Evolutionary conservation across 35 echinoderm and acorn worm species (phyloP).

Genomic region (Stichopus chloronotus): DNA sequence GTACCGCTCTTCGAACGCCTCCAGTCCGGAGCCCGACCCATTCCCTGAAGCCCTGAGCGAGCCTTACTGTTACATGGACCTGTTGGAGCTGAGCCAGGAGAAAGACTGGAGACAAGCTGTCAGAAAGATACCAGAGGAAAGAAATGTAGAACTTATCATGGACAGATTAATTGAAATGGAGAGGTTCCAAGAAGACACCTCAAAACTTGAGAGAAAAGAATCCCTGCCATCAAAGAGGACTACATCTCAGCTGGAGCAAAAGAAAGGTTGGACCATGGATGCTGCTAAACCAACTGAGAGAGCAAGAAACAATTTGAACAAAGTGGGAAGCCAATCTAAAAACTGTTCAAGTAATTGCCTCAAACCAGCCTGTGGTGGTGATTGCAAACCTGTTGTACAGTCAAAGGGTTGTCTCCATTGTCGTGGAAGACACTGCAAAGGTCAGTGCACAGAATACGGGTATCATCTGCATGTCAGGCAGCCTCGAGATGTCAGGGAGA

Average conservation of each 20-base stretch:
- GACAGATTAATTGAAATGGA: slow-evolving; percentile 93
- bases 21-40: slow-evolving; percentile 69
- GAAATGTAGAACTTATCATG: slow-evolving; percentile 68
- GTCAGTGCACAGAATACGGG: slow-evolving; percentile 85
- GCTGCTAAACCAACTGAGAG: slow-evolving; percentile 89
- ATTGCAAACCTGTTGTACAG: slow-evolving; percentile 63
- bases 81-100: slow-evolving; percentile 80
- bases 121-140: slow-evolving; percentile 64
- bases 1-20: slow-evolving; percentile 72
- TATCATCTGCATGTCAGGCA: slow-evolving; percentile 81
- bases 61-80: slow-evolving; percentile 90
- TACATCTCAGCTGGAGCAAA: slow-evolving; percentile 70
- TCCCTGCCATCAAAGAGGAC: slow-evolving; percentile 54
- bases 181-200: slow-evolving; percentile 78
- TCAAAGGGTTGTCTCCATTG: slow-evolving; percentile 69
- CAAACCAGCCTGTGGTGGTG: slow-evolving; percentile 77
- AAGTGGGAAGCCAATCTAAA: slow-evolving; percentile 57
- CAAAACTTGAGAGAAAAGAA: slow-evolving; percentile 74
- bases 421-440: slow-evolving; percentile 72
- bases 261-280: slow-evolving; percentile 86
- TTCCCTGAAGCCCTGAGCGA: slow-evolving; percentile 75
- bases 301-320: slow-evolving; percentile 67
- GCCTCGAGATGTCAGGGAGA: slow-evolving; percentile 52
- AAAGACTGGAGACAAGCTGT: slow-evolving; percentile 85
- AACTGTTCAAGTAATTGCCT: slow-evolving; percentile 81